Evolutionary conservation across 2,113 vertebrate genomes (phyloP).

Genomic region (Daboia siamensis): DNA sequence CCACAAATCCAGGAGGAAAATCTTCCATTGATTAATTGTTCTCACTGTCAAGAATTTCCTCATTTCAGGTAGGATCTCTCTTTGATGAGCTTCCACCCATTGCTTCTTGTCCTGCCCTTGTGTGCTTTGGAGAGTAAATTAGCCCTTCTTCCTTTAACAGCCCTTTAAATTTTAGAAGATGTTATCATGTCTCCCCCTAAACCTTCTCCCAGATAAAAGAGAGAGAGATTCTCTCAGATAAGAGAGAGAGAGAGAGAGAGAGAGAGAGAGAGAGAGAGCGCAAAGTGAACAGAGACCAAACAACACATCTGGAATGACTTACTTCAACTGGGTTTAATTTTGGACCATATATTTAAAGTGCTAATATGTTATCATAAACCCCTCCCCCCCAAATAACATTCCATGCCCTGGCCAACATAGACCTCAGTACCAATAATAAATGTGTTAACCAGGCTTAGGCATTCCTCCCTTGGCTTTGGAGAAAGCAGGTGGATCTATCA

Average conservation of each 20-base stretch:
- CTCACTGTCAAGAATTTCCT: not conserved
- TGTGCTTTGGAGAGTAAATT: no score
- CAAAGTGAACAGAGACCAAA: not conserved
- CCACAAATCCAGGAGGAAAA: not conserved
- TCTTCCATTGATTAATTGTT: not conserved
- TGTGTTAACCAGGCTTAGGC: not conserved
- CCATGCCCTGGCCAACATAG: not conserved
- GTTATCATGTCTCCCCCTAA: not conserved
- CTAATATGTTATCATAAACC: not conserved
- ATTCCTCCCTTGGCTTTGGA: not conserved
- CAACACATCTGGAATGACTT: not conserved
- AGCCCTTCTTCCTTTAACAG: not conserved
- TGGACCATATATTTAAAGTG: slow-evolving; percentile 22
- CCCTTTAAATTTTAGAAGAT: not conserved
- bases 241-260: no score
- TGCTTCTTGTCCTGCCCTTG: no score
- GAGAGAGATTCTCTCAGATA: no score
- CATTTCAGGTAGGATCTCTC: no score
- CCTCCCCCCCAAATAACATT: not conserved
- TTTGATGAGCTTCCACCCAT: no score
- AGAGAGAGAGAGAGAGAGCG: not conserved
- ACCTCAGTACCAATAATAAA: not conserved
- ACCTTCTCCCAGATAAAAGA: no score
- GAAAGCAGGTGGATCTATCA: not conserved
- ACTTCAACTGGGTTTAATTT: not conserved